phyloP scores from a whole-genome alignment of 2,113 vertebrate species.

The Brevimyrus niger region DNA sequence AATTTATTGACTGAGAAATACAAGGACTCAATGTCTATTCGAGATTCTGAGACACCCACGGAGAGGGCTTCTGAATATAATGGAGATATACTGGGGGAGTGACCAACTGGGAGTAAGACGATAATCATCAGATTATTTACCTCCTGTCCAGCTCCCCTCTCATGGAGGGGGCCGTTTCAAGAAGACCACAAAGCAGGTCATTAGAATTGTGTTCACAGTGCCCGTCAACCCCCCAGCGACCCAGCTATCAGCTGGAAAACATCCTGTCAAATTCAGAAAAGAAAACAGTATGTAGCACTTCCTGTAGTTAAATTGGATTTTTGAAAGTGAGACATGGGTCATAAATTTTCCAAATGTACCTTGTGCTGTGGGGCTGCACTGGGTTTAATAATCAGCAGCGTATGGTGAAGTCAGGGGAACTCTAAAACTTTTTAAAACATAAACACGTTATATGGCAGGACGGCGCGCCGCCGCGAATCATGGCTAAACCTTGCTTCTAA shows the following conservation, averaged over 20 bases:
- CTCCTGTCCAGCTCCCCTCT: conserved; percentile 5
- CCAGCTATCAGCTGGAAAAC: conserved; percentile 23
- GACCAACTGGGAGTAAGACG: conserved; percentile 8
- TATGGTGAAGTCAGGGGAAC: background rate
- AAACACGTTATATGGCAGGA: background rate
- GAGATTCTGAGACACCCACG: conserved; percentile 17
- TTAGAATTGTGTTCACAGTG: conserved; percentile 19
- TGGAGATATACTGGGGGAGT: conserved; percentile 18
- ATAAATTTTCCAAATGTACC: conserved; percentile 19
- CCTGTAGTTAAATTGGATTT: conserved; percentile 20
- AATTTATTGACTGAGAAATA: conserved; percentile 25
- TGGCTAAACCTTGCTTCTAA: background rate
- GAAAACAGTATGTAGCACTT: conserved; percentile 21
- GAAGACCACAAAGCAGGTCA: conserved; percentile 21
- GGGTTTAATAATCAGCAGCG: conserved; percentile 2
- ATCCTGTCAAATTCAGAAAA: conserved; percentile 21
- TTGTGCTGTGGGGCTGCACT: background rate
- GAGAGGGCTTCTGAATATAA: conserved; percentile 22
- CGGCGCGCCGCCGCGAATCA: background rate
- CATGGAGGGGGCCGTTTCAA: conserved; percentile 14
- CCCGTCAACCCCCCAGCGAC: conserved; percentile 20
- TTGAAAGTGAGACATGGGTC: conserved; percentile 20
- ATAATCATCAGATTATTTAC: conserved; percentile 18
- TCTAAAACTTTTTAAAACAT: conserved; percentile 9
- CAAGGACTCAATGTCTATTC: conserved; percentile 15